These are phyloP conservation scores for Rhingia campestris DNA, from an alignment of 2,888 invertebrate species.

Conservation along the genomic window DNA sequence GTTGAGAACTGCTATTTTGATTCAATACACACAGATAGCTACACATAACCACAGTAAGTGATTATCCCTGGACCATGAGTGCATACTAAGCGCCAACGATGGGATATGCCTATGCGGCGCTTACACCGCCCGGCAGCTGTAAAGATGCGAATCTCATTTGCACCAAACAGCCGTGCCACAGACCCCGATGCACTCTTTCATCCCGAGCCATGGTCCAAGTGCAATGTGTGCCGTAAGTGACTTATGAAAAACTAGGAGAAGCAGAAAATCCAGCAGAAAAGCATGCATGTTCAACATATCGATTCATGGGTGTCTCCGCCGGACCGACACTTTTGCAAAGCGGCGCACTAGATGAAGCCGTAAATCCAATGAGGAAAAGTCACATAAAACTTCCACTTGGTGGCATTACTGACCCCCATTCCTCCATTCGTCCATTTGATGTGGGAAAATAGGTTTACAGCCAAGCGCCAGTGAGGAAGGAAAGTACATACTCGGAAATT, in stretches of 20 bases:
- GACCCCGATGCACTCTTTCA: conserved; percentile 35
- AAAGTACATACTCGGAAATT: conserved; percentile 61
- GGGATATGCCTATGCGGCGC: conserved; percentile 11
- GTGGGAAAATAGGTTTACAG: conserved; percentile 59
- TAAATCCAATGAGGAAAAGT: conserved; percentile 73
- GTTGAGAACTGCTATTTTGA: conserved; percentile 69
- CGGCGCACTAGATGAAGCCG: conserved; percentile 67
- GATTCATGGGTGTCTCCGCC: conserved; percentile 33
- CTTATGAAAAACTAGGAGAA: conserved; percentile 62
- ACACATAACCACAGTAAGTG: conserved; percentile 71
- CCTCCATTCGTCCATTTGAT: conserved; percentile 39
- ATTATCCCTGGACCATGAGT: conserved; percentile 64
- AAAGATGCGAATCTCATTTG: conserved; percentile 71
- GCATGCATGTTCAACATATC: conserved; percentile 42
- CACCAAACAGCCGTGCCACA: conserved; percentile 31
- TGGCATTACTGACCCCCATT: conserved; percentile 72
- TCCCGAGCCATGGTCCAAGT: conserved; percentile 29
- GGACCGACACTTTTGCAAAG: conserved; percentile 14
- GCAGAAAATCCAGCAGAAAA: conserved; percentile 50
- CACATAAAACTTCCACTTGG: conserved; percentile 64
- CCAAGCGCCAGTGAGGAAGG: conserved; percentile 39
- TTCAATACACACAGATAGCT: conserved; percentile 28
- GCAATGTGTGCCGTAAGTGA: conserved; percentile 66
- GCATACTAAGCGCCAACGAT: conserved; percentile 61
- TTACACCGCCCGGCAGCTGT: conserved; percentile 46